Evolutionary conservation across 2,888 invertebrate species (phyloP).

Genomic region (Cheilosia vernalis): DNA sequence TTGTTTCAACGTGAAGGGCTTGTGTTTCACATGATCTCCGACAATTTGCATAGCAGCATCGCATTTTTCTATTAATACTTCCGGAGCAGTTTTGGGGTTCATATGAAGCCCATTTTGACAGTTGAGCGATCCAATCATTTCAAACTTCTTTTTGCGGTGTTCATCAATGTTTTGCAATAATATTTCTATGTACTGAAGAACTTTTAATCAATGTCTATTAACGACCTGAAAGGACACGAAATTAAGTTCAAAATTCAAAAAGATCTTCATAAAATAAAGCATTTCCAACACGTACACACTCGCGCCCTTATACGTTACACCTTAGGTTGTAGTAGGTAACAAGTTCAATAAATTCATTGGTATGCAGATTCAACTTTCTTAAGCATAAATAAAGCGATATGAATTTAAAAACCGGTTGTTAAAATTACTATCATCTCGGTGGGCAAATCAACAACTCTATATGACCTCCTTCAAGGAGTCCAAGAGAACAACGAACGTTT

Average conservation of each 20-base stretch:
- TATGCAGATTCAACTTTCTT: not conserved
- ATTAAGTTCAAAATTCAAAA: not conserved
- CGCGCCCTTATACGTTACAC: not conserved
- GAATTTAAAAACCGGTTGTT: not conserved
- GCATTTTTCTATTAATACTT: no score
- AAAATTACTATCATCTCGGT: not conserved
- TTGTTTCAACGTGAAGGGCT: no score
- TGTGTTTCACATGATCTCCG: no score
- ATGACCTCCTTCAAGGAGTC: slow-evolving; percentile 11
- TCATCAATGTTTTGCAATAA: not conserved
- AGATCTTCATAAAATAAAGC: not conserved
- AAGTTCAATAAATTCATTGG: not conserved
- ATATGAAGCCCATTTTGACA: no score
- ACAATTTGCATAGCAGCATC: no score
- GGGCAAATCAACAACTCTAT: not conserved
- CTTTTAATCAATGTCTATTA: not conserved
- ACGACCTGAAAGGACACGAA: not conserved
- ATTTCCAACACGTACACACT: not conserved
- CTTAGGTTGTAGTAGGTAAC: not conserved
- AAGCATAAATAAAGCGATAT: not conserved
- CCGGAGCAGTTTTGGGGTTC: no score
- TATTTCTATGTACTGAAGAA: no score
- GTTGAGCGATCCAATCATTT: no score
- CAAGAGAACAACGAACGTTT: not conserved
- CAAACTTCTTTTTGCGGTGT: no score